Evolutionary conservation across 2,797 vertebrate species (phyloP), one percentile per base, ranked within the genome.

Genomic region (Morelia viridis): DNA sequence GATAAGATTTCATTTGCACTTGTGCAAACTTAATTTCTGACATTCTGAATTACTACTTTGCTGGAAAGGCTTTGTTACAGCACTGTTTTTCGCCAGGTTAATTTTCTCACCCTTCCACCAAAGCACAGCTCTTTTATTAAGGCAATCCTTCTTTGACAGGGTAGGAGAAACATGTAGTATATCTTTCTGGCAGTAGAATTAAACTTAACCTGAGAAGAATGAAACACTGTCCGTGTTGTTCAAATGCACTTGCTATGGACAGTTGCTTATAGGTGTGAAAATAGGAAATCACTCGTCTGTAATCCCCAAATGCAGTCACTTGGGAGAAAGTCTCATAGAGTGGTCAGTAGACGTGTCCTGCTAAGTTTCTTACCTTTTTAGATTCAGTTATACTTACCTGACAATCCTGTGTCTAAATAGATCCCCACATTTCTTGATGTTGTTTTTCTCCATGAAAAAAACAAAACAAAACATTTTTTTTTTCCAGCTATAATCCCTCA

Each of bases 141-240:
- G 68, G 62, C 26, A 53, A 65, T 88, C 53, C 85, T 90, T 92
- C 85, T 90, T 91, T 88, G 68, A 90, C 93, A 92, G 56, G 61
- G 41, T 46, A 19, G 56, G 10, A 62, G 10, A 50, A 86, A 90
- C 41, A 57, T 61, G 61, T 24, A 65, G 65, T 89, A 87, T 87
- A 87, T 90, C 92, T 93, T 93, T 89, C 68, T 91, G 65, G 65
- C 60, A 90, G 58, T 80, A 50, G 31, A 90, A 93, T 91, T 91
- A 93, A 93, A 91, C 50, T 87, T 87, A 31, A 93, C 64, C 60
- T n/a, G 50, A 64, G 41, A 90, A 87, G 89, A 92, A 87, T 90
- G 65, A 92, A 92, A 68, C 10, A 50, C 65, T 57, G 58, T 87
- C 58, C 31, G 8, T 19, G 89, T 91, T 53, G 68, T 26, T 24